Conservation (phyloP, 1,140 invertebrate genomes). For the Drosophila mauritiana region DNA sequence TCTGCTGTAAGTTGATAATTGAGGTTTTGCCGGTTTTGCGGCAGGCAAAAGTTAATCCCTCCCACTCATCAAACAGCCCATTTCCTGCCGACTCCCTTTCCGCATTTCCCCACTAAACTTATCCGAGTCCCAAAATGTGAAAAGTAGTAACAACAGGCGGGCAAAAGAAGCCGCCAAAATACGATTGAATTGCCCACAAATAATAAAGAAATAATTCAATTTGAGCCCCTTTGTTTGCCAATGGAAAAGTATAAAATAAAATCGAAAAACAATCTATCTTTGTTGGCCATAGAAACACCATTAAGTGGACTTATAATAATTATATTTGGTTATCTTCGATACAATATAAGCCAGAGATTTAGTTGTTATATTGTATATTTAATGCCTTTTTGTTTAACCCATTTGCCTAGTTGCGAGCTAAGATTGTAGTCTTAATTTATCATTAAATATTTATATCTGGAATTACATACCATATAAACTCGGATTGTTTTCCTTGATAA, state of each 20-base stretch:
- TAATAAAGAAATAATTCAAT: conserved; percentile 29
- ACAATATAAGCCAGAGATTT: background rate
- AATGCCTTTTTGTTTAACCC: background rate
- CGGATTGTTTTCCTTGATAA: background rate
- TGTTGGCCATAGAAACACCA: background rate
- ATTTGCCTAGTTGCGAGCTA: background rate
- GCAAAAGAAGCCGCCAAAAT: conserved; percentile 23
- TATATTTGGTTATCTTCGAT: background rate
- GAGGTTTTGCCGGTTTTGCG: conserved; percentile 67
- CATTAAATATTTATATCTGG: background rate
- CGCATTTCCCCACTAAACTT: background rate
- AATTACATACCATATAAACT: background rate
- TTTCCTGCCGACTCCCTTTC: background rate
- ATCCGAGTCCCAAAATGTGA: conserved; percentile 14
- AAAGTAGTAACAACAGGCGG: conserved; percentile 50
- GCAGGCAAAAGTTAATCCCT: conserved; percentile 71
- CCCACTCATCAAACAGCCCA: conserved; percentile 26
- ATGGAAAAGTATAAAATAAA: background rate
- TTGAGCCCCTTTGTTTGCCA: conserved; percentile 2
- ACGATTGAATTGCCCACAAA: conserved; percentile 5
- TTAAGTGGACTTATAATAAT: conserved; percentile 4
- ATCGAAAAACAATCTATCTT: conserved; percentile 1
- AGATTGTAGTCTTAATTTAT: background rate
- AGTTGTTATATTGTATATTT: background rate
- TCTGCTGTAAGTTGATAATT: conserved; percentile 78